Evolutionary conservation across 1,140 invertebrate genomes (phyloP).

Genomic region (Sinonovacula constricta): DNA sequence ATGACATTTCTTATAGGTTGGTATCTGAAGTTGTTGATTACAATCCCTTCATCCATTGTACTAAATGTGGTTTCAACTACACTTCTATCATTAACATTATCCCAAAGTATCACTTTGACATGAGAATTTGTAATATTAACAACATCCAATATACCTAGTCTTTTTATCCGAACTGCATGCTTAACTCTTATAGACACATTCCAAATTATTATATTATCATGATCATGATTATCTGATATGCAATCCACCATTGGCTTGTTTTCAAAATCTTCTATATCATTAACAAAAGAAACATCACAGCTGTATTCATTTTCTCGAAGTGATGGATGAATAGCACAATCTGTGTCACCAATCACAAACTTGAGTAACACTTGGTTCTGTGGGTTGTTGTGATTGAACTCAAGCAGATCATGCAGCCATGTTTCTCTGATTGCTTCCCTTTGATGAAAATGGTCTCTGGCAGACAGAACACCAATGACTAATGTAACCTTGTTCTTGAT

Average conservation of each 20-base stretch:
- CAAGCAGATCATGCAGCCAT: constrained; percentile 59
- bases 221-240: too few relatives aligned
- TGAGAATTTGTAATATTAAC: neutral
- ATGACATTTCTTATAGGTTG: constrained; percentile 22
- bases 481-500: constrained; percentile 41
- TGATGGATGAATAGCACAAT: constrained; percentile 27
- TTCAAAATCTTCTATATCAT: too few relatives aligned
- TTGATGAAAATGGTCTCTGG: constrained; percentile 62
- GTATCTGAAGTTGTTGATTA: constrained; percentile 12
- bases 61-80: constrained; percentile 20
- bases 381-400: too few relatives aligned
- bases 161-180: constrained; percentile 41
- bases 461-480: constrained; percentile 63
- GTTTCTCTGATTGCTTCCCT: constrained; percentile 61
- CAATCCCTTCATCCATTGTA: neutral
- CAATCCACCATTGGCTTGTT: too few relatives aligned
- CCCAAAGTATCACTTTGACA: constrained; percentile 15
- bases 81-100: constrained; percentile 20
- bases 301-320: constrained; percentile 36
- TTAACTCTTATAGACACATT: constrained; percentile 32
- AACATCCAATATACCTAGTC: constrained; percentile 18
- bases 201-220: too few relatives aligned
- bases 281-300: too few relatives aligned
- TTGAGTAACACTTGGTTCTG: constrained; percentile 15
- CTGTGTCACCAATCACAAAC: constrained; percentile 47